Percentiles rank a stretch among this genome's conserved stretches.
These are phyloP conservation scores for Pyrocephalus nanus DNA, from an alignment of 2,797 vertebrate genomes.

Conservation along the genomic window DNA sequence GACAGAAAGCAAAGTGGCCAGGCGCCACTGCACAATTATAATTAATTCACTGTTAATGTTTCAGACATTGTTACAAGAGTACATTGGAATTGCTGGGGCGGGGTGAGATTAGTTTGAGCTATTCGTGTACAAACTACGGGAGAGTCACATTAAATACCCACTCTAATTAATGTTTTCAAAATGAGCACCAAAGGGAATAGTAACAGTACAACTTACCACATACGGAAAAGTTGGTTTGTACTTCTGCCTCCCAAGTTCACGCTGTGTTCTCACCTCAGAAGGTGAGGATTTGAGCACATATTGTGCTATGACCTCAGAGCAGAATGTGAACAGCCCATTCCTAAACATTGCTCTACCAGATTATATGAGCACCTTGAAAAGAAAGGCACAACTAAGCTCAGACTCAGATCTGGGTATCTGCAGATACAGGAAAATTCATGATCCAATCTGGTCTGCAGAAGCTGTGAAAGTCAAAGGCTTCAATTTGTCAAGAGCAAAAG, in stretches of 20 bases:
- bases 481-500: background rate
- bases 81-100: slow-evolving; percentile 53
- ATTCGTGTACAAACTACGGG: slow-evolving; percentile 27
- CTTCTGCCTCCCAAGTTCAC: background rate
- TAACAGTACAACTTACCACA: background rate
- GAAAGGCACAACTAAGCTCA: background rate
- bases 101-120: slow-evolving; percentile 54
- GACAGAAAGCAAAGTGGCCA: slow-evolving; percentile 62
- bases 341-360: background rate
- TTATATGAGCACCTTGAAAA: background rate
- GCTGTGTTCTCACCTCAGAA: background rate
- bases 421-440: background rate
- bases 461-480: background rate
- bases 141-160: slow-evolving; percentile 49
- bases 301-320: background rate
- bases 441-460: background rate
- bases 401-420: background rate
- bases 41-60: slow-evolving; percentile 68
- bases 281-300: background rate
- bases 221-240: background rate
- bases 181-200: slow-evolving; percentile 28
- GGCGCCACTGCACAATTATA: slow-evolving; percentile 68
- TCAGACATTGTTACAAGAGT: slow-evolving; percentile 24
- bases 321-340: background rate
- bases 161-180: slow-evolving; percentile 56